phyloP scores from a whole-genome alignment of 2,113 vertebrate species.

The Urocitellus parryii region DNA sequence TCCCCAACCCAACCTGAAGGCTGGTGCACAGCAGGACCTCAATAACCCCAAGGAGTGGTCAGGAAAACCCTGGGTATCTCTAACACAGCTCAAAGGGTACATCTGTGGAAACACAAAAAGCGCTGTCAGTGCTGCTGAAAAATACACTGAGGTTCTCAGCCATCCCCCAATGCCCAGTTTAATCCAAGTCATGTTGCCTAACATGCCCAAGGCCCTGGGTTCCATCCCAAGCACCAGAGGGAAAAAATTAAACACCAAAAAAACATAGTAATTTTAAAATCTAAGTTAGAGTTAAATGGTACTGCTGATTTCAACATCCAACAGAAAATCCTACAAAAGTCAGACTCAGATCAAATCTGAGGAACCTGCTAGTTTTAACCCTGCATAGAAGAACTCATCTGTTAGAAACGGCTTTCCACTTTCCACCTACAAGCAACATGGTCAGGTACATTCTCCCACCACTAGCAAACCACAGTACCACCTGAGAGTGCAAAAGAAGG shows the following conservation, averaged over 20 bases:
- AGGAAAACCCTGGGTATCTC: background rate
- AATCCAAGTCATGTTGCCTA: background rate
- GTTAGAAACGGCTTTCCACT: background rate
- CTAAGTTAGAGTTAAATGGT: background rate
- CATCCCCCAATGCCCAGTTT: background rate
- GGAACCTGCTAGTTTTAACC: no score
- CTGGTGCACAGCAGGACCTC: background rate
- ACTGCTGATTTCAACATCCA: background rate
- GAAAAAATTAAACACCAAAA: background rate
- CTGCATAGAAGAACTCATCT: background rate
- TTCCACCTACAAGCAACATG: background rate
- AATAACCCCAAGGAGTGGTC: background rate
- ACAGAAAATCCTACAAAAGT: background rate
- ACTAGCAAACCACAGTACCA: rapidly evolving
- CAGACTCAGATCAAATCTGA: background rate
- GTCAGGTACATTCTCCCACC: rapidly evolving
- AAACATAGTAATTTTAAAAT: background rate
- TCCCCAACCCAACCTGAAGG: background rate
- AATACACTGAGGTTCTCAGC: background rate
- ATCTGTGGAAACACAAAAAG: background rate
- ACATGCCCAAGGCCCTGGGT: background rate
- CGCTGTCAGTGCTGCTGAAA: background rate
- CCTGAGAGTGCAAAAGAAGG: rapidly evolving
- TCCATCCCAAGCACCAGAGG: background rate
- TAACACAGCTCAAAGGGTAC: background rate